A percentile compares a stretch with the other conserved stretches of the same genome.
Conservation (phyloP, 2,888 invertebrate species). For the Pollenia labialis region DNA sequence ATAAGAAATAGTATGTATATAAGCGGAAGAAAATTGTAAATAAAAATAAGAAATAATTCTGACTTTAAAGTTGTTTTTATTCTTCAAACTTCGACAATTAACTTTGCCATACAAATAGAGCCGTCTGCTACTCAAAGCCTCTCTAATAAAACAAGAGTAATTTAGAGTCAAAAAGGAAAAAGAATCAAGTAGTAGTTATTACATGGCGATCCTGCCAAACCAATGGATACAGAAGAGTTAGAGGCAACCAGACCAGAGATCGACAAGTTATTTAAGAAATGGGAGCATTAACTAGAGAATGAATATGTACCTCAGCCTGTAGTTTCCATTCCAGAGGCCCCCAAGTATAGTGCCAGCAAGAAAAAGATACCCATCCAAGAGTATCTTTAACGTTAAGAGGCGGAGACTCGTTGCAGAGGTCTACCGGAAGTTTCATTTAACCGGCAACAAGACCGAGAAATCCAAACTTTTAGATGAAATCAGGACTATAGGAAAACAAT, state of each 20-base stretch:
- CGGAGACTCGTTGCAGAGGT: not conserved
- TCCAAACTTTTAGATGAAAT: slow-evolving; percentile 10
- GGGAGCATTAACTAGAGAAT: slow-evolving; percentile 5
- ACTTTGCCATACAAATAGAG: too few species aligned
- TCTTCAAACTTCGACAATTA: too few species aligned
- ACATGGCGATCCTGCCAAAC: not conserved
- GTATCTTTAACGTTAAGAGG: slow-evolving; percentile 10
- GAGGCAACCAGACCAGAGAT: not conserved
- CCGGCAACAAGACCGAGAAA: slow-evolving; percentile 3
- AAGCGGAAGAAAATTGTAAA: too few species aligned
- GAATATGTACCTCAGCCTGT: slow-evolving; percentile 3
- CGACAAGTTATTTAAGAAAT: slow-evolving; percentile 1
- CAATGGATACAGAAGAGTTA: slow-evolving; percentile 14
- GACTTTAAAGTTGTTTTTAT: too few species aligned
- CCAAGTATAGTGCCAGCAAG: not conserved
- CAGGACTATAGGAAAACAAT: not conserved
- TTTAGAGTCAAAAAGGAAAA: too few species aligned
- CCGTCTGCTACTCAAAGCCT: too few species aligned
- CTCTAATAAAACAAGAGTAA: too few species aligned
- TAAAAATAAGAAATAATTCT: too few species aligned
- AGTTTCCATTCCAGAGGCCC: slow-evolving; percentile 4
- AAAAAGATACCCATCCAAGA: slow-evolving; percentile 13
- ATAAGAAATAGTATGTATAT: too few species aligned
- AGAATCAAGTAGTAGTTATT: too few species aligned
- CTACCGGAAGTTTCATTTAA: slow-evolving; percentile 1